These are phyloP conservation scores for Micromesistius poutassou DNA, from an alignment of 2,797 vertebrate genomes.

Conservation along the genomic window DNA sequence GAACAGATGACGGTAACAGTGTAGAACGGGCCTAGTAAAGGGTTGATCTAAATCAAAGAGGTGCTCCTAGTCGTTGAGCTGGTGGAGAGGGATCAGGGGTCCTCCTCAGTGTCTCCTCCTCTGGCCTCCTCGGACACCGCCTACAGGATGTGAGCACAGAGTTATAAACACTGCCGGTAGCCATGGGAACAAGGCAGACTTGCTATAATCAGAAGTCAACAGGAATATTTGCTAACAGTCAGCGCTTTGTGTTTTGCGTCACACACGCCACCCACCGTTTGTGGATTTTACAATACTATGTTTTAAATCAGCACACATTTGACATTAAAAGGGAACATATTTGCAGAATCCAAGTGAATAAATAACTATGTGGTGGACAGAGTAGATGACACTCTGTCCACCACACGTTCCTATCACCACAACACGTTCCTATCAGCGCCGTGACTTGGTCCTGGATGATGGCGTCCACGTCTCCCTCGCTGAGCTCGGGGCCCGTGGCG, in stretches of 20 bases:
- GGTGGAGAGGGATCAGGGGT: not conserved
- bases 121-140: slow-evolving; percentile 56
- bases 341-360: not conserved
- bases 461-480: slow-evolving; percentile 67
- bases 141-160: slow-evolving; percentile 41
- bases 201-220: not conserved
- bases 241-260: not conserved
- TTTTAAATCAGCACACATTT: not conserved
- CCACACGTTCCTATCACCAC: not conserved
- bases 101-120: slow-evolving; percentile 47
- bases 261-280: not conserved
- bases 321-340: not conserved
- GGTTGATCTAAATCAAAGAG: slow-evolving; percentile 12
- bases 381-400: too few species aligned
- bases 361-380: not conserved
- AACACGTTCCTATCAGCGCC: slow-evolving; percentile 3
- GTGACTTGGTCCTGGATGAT: slow-evolving; percentile 70
- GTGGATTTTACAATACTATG: not conserved
- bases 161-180: not conserved
- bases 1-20: not conserved
- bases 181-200: not conserved
- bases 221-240: not conserved
- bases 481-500: slow-evolving; percentile 62
- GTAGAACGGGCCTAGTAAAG: not conserved
- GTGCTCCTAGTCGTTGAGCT: slow-evolving; percentile 4